A percentile compares a stretch with the other conserved stretches of the same genome.
phyloP scores from a whole-genome alignment of 2,113 vertebrate species.

The Pomatorhinus ruficollis region DNA sequence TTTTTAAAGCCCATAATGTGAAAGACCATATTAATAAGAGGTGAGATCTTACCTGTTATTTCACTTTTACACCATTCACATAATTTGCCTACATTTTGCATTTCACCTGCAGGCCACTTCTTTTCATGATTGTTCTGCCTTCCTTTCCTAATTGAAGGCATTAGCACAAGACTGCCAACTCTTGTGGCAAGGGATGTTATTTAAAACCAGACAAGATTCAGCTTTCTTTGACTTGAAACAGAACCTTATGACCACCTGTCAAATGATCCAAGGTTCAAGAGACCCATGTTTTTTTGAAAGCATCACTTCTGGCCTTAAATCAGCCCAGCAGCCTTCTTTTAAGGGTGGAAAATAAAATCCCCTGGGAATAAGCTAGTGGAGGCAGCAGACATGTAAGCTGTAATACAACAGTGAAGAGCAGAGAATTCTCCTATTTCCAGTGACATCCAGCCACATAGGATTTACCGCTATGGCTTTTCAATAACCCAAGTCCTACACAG shows the following conservation, averaged over 20 bases:
- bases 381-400: neutral
- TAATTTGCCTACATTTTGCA: constrained; percentile 9
- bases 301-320: constrained; percentile 44
- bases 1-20: neutral
- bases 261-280: constrained; percentile 36
- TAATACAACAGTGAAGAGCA: constrained; percentile 26
- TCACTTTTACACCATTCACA: neutral
- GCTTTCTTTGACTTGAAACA: constrained; percentile 35
- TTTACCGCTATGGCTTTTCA: neutral
- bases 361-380: neutral
- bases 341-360: constrained; percentile 46
- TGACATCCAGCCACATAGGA: neutral
- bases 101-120: neutral
- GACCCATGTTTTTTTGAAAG: constrained; percentile 25
- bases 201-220: constrained; percentile 22
- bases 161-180: constrained; percentile 20
- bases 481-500: neutral
- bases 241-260: constrained; percentile 42
- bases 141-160: constrained; percentile 1
- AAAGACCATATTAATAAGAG: neutral
- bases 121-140: neutral
- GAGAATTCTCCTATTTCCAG: constrained; percentile 10
- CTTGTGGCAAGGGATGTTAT: neutral
- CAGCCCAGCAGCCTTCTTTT: constrained; percentile 38
- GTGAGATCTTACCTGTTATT: neutral